Base-by-base conservation (phyloP, 2,888 invertebrate species). In the Smittia sp. region DNA sequence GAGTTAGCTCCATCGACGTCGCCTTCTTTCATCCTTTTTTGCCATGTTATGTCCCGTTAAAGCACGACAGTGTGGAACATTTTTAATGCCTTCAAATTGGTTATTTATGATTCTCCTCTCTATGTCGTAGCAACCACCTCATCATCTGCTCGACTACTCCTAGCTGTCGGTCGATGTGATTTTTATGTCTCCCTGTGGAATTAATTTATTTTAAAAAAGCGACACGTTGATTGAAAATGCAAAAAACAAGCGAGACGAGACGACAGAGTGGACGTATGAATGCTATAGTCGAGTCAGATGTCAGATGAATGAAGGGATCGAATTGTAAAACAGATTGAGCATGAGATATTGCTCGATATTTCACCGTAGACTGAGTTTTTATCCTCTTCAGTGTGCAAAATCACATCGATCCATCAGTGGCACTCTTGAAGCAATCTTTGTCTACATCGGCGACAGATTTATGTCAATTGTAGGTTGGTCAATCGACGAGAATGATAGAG, bases 51-150 rank as follows among this genome's bases (percentile, higher is more conserved):
- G 39, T 41, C 41, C 41, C 41, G 24, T 67, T 67, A 22, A 67
- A 41, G 13, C 27, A 65, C 22, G 67, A 46, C 24, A 41, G 11
- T 67, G 41, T 41, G 22, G 39, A 65, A 65, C 38, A 32, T 46
- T 67, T 67, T 67, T 46, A 67, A 41, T 67, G 67, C 67, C 46
- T 67, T 67, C 67, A 46, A 67, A 38, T 41, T 41, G 22, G 67
- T 67, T 67, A 67, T 67, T 67, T 67, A 67, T 67, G 67, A 67
- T n/a, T 67, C 9, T 58, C 9, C 22, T 20, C 18, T 58, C 9
- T 7, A n/a, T 18, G 22, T 18, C 18, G 1, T 18, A 1, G 4
- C 58, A 20, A 58, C 18, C 58, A 58, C 58, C 7, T 58, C 18
- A 18, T 58, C 15, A n/a, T 20, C 18, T 20, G 58, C 22, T 58